phyloP scores from a whole-genome alignment of 2,113 vertebrate genomes.

The Apodemus speciosus region DNA sequence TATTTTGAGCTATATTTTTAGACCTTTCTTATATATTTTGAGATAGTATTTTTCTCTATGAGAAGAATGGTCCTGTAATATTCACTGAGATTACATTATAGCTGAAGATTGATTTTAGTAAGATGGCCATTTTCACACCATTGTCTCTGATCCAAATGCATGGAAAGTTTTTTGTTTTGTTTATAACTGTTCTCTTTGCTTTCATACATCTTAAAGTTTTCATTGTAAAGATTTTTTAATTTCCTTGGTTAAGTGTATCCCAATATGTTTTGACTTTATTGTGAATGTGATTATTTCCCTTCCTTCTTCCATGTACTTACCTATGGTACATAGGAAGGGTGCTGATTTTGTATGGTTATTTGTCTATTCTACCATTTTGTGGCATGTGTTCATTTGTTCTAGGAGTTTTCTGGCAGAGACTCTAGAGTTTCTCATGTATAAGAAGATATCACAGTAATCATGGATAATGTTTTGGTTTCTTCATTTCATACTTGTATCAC shows the following conservation, averaged over 20 bases:
- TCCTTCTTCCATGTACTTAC: neutral
- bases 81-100: neutral
- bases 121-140: neutral
- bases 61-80: neutral
- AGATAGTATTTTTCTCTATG: neutral
- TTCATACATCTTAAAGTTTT: neutral
- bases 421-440: neutral
- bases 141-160: neutral
- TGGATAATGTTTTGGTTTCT: neutral
- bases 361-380: neutral
- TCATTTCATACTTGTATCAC: neutral
- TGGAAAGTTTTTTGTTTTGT: neutral
- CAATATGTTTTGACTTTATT: neutral
- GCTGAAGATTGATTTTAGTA: neutral
- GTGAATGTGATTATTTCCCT: neutral
- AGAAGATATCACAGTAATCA: neutral
- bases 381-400: neutral
- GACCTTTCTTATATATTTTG: neutral
- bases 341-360: neutral
- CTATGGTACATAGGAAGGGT: neutral
- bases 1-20: neutral
- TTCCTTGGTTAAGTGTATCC: neutral
- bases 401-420: neutral
- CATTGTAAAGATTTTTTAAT: neutral
- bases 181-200: neutral